Evolutionary conservation across 2,888 invertebrate species (phyloP).

Genomic region (Vesta saturnalis): DNA sequence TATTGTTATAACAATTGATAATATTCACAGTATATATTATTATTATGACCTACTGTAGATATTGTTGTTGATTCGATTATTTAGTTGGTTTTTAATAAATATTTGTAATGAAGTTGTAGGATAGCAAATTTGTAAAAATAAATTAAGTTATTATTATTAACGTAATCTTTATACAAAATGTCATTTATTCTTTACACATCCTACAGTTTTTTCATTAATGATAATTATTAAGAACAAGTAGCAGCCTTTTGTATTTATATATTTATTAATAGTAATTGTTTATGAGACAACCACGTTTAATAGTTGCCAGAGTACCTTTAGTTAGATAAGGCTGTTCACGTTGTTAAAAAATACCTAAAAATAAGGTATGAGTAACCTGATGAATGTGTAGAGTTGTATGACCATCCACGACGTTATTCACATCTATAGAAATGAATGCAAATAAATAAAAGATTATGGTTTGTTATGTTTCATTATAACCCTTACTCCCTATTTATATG

Average conservation of each 20-base stretch:
- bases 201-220: constrained; percentile 25
- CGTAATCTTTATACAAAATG: too few relatives aligned
- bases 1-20: constrained; percentile 68
- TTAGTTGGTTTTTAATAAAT: constrained; percentile 50
- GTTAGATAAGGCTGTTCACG: constrained; percentile 64
- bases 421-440: constrained; percentile 58
- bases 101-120: constrained; percentile 43
- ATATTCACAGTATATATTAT: constrained; percentile 61
- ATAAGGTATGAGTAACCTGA: constrained; percentile 55
- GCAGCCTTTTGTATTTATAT: constrained; percentile 60
- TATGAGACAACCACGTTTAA: constrained; percentile 60
- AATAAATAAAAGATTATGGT: constrained; percentile 63
- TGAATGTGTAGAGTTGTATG: constrained; percentile 61
- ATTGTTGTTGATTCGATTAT: constrained; percentile 60
- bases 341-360: constrained; percentile 60
- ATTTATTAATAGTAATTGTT: constrained; percentile 59
- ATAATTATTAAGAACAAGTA: constrained; percentile 45
- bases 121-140: constrained; percentile 24
- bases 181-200: constrained; percentile 18
- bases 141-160: constrained; percentile 12
- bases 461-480: constrained; percentile 41
- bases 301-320: constrained; percentile 64
- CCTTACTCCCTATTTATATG: too few relatives aligned
- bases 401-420: constrained; percentile 60
- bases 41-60: constrained; percentile 61